Percentiles rank a stretch among this genome's conserved stretches.
Evolutionary conservation across 2,113 vertebrate species (phyloP).

Genomic region (Ictalurus punctatus): DNA sequence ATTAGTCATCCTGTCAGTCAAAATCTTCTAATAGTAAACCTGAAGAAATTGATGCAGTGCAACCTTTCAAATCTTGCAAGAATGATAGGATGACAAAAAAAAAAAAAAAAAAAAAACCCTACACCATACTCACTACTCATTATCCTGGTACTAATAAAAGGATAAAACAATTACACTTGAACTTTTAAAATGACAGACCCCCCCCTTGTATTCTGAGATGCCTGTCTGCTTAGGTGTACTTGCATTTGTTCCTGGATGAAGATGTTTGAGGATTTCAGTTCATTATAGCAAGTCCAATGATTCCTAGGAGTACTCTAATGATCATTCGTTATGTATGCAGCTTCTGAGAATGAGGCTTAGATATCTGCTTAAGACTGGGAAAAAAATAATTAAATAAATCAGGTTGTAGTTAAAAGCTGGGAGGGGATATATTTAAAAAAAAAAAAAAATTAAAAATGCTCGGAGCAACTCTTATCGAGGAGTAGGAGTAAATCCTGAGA

Average conservation of each 20-base stretch:
- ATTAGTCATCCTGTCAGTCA: slow-evolving; percentile 26
- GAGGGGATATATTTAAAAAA: no score
- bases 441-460: background rate
- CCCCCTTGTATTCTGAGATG: no score
- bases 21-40: no score
- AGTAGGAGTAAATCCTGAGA: slow-evolving; percentile 19
- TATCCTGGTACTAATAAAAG: background rate
- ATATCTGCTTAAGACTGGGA: background rate
- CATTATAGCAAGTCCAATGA: background rate
- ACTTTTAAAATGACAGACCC: background rate
- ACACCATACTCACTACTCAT: background rate
- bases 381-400: background rate
- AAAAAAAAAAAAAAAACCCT: background rate
- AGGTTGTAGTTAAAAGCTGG: background rate
- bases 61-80: background rate
- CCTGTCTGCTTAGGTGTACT: background rate
- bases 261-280: background rate
- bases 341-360: background rate
- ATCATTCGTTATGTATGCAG: background rate
- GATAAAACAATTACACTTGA: background rate
- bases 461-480: background rate
- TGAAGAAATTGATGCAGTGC: background rate
- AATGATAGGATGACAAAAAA: background rate
- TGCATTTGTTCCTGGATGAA: background rate
- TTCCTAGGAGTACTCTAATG: background rate